A percentile compares a stretch with the other conserved stretches of the same genome.
Evolutionary conservation across 2,888 invertebrate species (phyloP).

Genomic region (Eupithecia subfuscata): DNA sequence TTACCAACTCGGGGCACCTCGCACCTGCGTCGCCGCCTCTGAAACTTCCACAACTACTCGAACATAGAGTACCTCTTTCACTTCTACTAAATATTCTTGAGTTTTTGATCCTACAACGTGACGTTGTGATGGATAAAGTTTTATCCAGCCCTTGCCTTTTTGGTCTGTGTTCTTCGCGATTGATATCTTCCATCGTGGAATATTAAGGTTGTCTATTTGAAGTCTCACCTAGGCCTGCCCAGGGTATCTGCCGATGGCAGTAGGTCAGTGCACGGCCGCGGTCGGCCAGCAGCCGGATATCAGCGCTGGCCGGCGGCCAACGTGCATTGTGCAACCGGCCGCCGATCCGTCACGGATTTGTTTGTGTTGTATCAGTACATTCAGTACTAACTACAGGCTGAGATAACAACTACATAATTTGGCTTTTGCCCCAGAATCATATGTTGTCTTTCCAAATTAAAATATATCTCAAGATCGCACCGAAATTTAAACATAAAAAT

Average conservation of each 20-base stretch:
- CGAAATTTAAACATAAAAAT: not conserved
- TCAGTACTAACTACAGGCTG: not conserved
- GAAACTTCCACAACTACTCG: not conserved
- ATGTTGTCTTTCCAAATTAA: not conserved
- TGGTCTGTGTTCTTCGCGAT: not conserved
- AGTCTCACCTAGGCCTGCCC: not conserved
- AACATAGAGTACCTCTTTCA: not conserved
- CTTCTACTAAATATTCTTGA: not conserved
- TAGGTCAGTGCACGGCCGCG: slow-evolving; percentile 8
- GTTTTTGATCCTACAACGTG: not conserved
- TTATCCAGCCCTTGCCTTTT: not conserved
- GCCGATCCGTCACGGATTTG: slow-evolving; percentile 4
- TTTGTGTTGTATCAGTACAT: not conserved
- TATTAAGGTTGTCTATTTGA: not conserved
- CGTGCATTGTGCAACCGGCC: slow-evolving; percentile 6
- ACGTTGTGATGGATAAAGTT: not conserved
- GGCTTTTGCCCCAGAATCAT: not conserved
- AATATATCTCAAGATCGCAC: not conserved
- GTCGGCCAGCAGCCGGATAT: not conserved
- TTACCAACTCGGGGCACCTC: not conserved
- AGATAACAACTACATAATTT: not conserved
- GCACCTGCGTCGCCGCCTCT: slow-evolving; percentile 15
- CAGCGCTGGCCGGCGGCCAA: not conserved
- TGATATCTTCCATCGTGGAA: not conserved
- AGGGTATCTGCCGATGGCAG: not conserved